Evolutionary conservation across 2,113 vertebrate species (phyloP), one percentile per base, ranked within the genome.

Genomic region (Propithecus coquereli): DNA sequence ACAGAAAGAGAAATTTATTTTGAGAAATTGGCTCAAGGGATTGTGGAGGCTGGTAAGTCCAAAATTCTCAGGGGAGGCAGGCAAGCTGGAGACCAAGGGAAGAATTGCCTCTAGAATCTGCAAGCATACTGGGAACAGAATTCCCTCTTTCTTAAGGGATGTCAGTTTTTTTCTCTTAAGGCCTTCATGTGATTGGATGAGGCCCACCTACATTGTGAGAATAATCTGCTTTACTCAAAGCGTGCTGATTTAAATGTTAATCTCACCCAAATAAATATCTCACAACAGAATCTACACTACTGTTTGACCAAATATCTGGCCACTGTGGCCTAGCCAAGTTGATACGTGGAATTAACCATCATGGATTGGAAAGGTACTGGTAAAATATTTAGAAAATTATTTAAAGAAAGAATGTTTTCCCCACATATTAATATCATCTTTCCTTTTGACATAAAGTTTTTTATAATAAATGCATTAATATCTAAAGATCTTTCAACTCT

Each of bases 341-440:
- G 34, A n/a, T n/a, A 27, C 9, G 4, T 47, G 74, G 89, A 79
- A 45, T 90, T 57, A 37, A 57, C 45, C 14, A 22, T 50, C 43
- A 50, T 7, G 25, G 14, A 66, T 66, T 10, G 57, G 34, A 91
- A 71, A n/a, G 10, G 8, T 50, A 40, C 27, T 81, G 18, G 20
- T 89, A 91, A 91, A 91, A 81, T 65, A 59, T 23, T 85, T 84
- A 74, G 32, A 94, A 84, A 91, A 80, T 61, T 88, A 88, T 68
- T 79, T 83, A 14, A 79, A 82, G 27, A 18, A 63, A 30, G 63
- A 37, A 54, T 40, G 8, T 59, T 83, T 43, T 61, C 50, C 34
- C 17, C 71, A 12, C 34, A n/a, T 66, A 66, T 84, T 65, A 89
- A 85, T 77, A 10, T 87, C 54, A 45, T 45, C 59, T 61, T 32